These are phyloP conservation scores for Balanococcus diminutus DNA, from an alignment of 2,888 invertebrate genomes.

Conservation along the genomic window DNA sequence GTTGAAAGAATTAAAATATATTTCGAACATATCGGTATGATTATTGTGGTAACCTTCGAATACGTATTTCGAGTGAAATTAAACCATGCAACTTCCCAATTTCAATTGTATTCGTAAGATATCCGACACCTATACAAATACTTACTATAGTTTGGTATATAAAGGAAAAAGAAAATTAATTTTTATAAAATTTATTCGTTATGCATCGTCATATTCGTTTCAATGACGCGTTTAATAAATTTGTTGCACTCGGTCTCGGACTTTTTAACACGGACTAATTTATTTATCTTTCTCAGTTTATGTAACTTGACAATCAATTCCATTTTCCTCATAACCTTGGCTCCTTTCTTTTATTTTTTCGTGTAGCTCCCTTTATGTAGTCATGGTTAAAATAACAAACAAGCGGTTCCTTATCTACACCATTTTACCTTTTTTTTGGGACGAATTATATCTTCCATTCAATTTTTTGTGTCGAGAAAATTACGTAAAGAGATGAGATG, in stretches of 20 bases:
- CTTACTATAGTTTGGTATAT: background rate
- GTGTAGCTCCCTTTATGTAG: constrained; percentile 13
- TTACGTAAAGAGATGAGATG: background rate
- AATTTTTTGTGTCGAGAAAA: background rate
- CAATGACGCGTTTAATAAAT: constrained; percentile 20
- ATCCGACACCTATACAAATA: background rate
- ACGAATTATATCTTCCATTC: background rate
- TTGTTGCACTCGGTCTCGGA: constrained; percentile 11
- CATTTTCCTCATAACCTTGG: constrained; percentile 16
- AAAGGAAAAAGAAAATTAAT: background rate
- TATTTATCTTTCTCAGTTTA: background rate
- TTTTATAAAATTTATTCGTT: constrained; percentile 11
- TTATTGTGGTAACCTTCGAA: constrained; percentile 19
- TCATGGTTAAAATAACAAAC: constrained; percentile 36
- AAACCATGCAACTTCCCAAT: constrained; percentile 5
- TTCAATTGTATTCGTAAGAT: background rate
- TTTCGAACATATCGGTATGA: background rate
- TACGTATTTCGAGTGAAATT: constrained; percentile 4
- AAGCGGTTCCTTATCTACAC: constrained; percentile 1
- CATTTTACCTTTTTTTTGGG: background rate
- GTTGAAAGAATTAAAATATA: background rate
- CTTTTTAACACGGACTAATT: background rate
- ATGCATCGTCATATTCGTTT: constrained; percentile 6
- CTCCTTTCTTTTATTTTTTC: constrained; percentile 35
- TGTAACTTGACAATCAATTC: constrained; percentile 25